A percentile compares a stretch with the other conserved stretches of the same genome.
Evolutionary conservation across 2,113 vertebrate genomes (phyloP).

Genomic region (human): GRCh38 chr15:86432501-86433000

Average conservation of each 20-base stretch:
- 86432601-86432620: neutral
- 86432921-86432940: neutral
- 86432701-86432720: conserved; percentile 19
- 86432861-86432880: neutral
- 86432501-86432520: neutral
- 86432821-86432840: neutral
- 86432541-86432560: neutral
- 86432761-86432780: conserved; percentile 15
- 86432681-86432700: neutral
- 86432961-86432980: too few species aligned
- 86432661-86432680: neutral
- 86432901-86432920: too few species aligned
- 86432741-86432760: neutral
- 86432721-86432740: neutral
- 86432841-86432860: neutral
- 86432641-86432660: neutral
- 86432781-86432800: neutral
- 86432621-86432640: accelerated
- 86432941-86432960: neutral
- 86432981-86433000: neutral
- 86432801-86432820: neutral
- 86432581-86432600: neutral
- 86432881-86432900: neutral
- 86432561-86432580: neutral
- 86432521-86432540: neutral